These are phyloP conservation scores for Syngnathoides biaculeatus DNA, from an alignment of 2,113 vertebrate species.

Conservation along the genomic window DNA sequence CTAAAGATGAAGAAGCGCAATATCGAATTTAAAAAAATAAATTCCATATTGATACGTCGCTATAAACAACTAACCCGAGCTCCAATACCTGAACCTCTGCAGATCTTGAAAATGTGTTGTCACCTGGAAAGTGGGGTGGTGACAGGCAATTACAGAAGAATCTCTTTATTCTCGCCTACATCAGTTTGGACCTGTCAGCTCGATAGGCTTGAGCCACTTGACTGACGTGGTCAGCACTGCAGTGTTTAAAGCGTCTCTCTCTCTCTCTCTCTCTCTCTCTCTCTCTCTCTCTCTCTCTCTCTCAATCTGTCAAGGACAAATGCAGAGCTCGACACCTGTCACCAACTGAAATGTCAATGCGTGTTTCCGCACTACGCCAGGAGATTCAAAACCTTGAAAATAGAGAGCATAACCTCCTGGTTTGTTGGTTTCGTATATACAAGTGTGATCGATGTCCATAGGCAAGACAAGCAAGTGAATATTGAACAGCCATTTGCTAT, in stretches of 20 bases:
- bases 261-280: no score
- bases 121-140: slow-evolving; percentile 51
- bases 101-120: slow-evolving; percentile 40
- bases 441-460: slow-evolving; percentile 19
- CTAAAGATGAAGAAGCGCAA: no score
- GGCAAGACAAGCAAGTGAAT: not conserved
- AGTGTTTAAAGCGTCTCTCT: slow-evolving; percentile 38
- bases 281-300: no score
- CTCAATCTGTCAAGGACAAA: slow-evolving; percentile 60
- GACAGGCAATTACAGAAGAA: slow-evolving; percentile 67
- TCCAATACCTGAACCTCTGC: slow-evolving; percentile 22
- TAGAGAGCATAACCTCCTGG: slow-evolving; percentile 12
- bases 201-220: slow-evolving; percentile 31
- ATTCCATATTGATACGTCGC: not conserved
- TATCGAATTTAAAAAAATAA: not conserved
- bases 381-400: slow-evolving; percentile 19
- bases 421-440: slow-evolving; percentile 26
- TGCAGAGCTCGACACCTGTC: slow-evolving; percentile 41
- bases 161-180: slow-evolving; percentile 50
- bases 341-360: slow-evolving; percentile 32
- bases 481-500: not conserved
- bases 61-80: slow-evolving; percentile 24
- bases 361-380: slow-evolving; percentile 38
- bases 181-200: slow-evolving; percentile 33
- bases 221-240: slow-evolving; percentile 52